These are phyloP conservation scores for Rhingia rostrata DNA, from an alignment of 2,888 invertebrate genomes.

Conservation along the genomic window DNA sequence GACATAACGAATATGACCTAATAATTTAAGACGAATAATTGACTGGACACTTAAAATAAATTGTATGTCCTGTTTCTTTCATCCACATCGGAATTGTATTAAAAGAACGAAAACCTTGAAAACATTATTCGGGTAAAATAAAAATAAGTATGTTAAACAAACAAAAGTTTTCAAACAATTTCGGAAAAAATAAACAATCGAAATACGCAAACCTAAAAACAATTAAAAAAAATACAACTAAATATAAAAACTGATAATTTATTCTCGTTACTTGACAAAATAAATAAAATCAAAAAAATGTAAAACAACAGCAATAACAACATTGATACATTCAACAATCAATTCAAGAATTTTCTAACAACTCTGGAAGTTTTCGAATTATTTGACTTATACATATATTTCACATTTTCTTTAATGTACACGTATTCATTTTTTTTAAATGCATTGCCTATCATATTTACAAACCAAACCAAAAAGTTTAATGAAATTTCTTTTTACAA, in stretches of 20 bases:
- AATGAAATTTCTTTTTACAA: slow-evolving; percentile 9
- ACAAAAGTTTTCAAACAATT: no score
- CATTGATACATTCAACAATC: slow-evolving; percentile 19
- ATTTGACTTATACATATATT: slow-evolving; percentile 25
- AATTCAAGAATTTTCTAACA: slow-evolving; percentile 24
- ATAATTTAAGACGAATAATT: no score
- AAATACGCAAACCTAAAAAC: background rate
- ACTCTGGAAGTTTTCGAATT: slow-evolving; percentile 45
- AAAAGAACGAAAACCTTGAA: no score
- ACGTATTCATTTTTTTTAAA: slow-evolving; percentile 11
- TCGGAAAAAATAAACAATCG: no score
- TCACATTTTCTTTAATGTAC: slow-evolving; percentile 20
- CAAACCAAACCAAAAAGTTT: slow-evolving; percentile 28
- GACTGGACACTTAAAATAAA: no score
- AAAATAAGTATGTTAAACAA: no score
- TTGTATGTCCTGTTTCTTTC: no score
- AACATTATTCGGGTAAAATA: no score
- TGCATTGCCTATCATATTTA: slow-evolving; percentile 33
- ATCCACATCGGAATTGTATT: no score
- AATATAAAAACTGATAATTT: background rate
- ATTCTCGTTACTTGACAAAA: background rate
- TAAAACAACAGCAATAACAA: slow-evolving; percentile 24
- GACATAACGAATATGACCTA: no score
- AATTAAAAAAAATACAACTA: background rate
- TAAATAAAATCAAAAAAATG: background rate